Evolutionary conservation across 2,797 vertebrate genomes (phyloP).

Genomic region (Catamblyrhynchus diadema): DNA sequence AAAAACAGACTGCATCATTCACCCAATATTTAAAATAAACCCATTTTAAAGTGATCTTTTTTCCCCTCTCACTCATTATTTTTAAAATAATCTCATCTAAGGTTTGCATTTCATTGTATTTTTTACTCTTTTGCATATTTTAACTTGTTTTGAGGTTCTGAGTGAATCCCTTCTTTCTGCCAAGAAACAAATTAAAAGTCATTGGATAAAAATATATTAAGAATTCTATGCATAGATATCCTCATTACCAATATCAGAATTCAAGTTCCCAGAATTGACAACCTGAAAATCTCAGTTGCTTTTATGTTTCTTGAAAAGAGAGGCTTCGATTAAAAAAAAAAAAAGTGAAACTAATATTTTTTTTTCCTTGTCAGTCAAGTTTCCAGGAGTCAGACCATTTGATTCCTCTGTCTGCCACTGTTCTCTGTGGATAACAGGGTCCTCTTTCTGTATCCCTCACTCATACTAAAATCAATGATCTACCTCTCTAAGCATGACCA

Average conservation of each 20-base stretch:
- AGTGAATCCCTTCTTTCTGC: not conserved
- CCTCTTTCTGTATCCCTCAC: not conserved
- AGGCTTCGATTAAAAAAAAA: fast-evolving
- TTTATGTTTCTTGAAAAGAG: not conserved
- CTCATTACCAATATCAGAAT: not conserved
- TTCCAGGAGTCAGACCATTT: not conserved
- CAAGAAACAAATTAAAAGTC: not conserved
- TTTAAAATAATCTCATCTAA: not conserved
- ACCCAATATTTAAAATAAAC: slow-evolving; percentile 9
- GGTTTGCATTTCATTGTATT: not conserved
- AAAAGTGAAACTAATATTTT: not conserved
- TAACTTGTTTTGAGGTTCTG: not conserved
- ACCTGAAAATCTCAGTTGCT: not conserved
- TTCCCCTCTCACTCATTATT: not conserved
- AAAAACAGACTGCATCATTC: slow-evolving; percentile 35
- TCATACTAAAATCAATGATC: not conserved
- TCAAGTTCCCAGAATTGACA: not conserved
- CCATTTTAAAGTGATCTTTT: not conserved
- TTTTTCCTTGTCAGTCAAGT: not conserved
- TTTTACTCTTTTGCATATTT: not conserved
- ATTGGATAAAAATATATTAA: not conserved
- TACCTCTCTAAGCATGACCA: not conserved
- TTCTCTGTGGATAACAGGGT: not conserved
- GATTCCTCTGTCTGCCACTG: not conserved
- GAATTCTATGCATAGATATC: not conserved